Conservation (phyloP, 2,797 vertebrate genomes). For the Cheirogaleus major region DNA sequence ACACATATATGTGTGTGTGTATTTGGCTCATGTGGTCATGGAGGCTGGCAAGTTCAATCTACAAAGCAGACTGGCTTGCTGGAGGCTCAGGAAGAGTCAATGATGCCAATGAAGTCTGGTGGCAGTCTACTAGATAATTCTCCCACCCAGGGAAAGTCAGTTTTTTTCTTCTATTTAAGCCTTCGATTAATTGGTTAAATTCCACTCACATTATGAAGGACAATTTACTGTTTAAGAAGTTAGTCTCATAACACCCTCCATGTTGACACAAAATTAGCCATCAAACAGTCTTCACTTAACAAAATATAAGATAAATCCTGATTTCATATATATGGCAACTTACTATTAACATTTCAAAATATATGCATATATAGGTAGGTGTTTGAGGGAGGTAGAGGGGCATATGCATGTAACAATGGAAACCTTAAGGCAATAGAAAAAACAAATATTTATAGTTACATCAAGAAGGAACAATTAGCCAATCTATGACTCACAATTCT, state of each 20-base stretch:
- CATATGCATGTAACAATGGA: background rate
- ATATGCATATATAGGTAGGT: background rate
- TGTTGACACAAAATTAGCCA: background rate
- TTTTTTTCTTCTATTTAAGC: background rate
- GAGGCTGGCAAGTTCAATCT: background rate
- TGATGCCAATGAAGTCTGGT: background rate
- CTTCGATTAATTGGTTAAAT: background rate
- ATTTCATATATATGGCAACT: background rate
- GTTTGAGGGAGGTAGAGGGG: background rate
- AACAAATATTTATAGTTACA: background rate
- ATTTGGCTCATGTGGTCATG: background rate
- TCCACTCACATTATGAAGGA: background rate
- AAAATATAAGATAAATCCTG: background rate
- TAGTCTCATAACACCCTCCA: background rate
- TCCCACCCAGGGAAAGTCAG: background rate
- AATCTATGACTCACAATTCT: background rate
- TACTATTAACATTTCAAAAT: background rate
- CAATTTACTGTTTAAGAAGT: background rate
- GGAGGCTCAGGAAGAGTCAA: background rate
- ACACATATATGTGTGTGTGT: no score
- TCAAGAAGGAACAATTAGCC: background rate
- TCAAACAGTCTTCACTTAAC: background rate
- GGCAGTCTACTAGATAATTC: background rate
- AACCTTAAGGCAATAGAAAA: background rate
- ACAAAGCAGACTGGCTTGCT: no score